Evolutionary conservation across 1,140 invertebrate species (phyloP), one percentile per base, ranked within the genome.

Genomic region (Phenacoccus solenopsis): DNA sequence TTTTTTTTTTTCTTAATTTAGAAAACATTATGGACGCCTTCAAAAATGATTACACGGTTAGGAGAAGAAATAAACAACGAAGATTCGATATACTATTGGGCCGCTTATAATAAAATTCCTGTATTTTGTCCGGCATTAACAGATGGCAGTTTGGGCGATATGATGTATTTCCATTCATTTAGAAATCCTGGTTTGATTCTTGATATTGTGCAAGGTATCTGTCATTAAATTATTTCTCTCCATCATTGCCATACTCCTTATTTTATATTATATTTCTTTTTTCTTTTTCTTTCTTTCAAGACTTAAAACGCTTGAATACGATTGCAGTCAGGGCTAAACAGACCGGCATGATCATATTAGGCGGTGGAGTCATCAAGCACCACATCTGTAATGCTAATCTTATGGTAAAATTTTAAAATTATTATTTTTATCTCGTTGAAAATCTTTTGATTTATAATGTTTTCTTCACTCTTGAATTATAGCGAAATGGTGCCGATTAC

Each of bases 81-180:
- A 77, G 86, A 88, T 38, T 98, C 96, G 25, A 93, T 99, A 69
- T 98, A 92, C 78, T 99, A 98, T 78, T 99, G 98, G 98, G 93
- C 96, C 28, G 89, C 91, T 72, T 93, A 90, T 78, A 98, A 99
- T 81, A 88, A 96, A 76, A 99, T 99, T 79, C 98, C 98, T 5
- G 89, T 99, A 0, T 99, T 96, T 78, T 93, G 95, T 83, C 98
- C 98, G 0, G 97, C 96, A 0, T 80, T 99, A 69, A 99, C 97
- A 0, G 98, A 99, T 85, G 98, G 98, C 3, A 97, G 94, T 76
- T 81, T 99, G 20, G 98, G 97, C 1, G 98, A 99, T 79, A 99
- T 99, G 96, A 91, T 99, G 84, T 99, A 96, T 79, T 98, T 99
- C 74, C 97, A 99, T 82, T 96, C 94, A 0, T 97, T 89, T 76